A percentile compares a stretch with the other conserved stretches of the same genome.
phyloP scores from a whole-genome alignment of 2,113 vertebrate species.

The Ammodytes dubius region DNA sequence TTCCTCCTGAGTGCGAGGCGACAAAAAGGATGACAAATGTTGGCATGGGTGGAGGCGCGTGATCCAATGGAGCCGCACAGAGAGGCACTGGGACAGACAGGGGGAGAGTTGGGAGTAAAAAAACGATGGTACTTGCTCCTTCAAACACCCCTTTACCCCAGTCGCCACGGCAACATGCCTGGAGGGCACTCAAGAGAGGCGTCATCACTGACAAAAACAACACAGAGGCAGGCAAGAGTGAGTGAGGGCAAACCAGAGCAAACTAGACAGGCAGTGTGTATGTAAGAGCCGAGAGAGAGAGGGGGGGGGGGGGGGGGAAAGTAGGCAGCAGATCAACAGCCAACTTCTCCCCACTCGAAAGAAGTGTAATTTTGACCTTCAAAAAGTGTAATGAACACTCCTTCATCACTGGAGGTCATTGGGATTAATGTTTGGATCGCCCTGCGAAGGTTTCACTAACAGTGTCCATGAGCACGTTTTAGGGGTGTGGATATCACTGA shows the following conservation, averaged over 20 bases:
- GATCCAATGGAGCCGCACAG: slow-evolving; percentile 71
- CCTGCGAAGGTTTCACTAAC: slow-evolving; percentile 54
- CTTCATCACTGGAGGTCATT: slow-evolving; percentile 58
- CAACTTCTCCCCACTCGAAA: slow-evolving; percentile 21
- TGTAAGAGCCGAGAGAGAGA: slow-evolving; percentile 44
- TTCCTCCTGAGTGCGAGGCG: slow-evolving; percentile 64
- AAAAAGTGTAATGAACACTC: slow-evolving; percentile 56
- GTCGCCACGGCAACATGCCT: slow-evolving; percentile 83
- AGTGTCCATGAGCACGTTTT: slow-evolving; percentile 19
- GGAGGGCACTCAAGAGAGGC: slow-evolving; percentile 78
- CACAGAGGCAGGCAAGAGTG: slow-evolving; percentile 54
- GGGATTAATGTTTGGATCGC: slow-evolving; percentile 50
- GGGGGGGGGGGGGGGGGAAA: slow-evolving; percentile 26
- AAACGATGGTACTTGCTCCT: slow-evolving; percentile 67
- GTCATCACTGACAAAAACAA: slow-evolving; percentile 80
- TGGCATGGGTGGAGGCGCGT: slow-evolving; percentile 62
- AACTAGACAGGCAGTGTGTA: slow-evolving; percentile 46
- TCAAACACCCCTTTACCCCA: slow-evolving; percentile 76
- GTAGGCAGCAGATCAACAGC: slow-evolving; percentile 44
- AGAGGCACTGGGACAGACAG: slow-evolving; percentile 64
- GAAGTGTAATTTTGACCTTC: slow-evolving; percentile 62
- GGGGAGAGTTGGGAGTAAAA: slow-evolving; percentile 18
- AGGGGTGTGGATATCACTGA: slow-evolving; percentile 62
- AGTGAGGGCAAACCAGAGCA: slow-evolving; percentile 63
- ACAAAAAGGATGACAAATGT: slow-evolving; percentile 74